Base-by-base conservation (phyloP, 2,113 vertebrate genomes). In the Epinephelus cyanopodus region DNA sequence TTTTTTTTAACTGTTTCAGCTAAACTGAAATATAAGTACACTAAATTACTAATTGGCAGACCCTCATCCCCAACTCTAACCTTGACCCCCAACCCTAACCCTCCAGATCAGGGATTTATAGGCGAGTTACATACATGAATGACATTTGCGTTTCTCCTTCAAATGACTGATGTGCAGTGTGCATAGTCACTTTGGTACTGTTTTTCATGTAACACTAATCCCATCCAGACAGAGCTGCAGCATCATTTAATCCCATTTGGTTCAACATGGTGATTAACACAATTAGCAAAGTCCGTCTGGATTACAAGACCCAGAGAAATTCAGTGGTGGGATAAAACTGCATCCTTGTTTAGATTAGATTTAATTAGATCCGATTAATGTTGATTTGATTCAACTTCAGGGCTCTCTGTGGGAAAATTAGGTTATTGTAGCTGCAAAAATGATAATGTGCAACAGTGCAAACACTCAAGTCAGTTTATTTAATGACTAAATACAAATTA, bases 241-340 rank as follows among this genome's bases (percentile, higher is more conserved):
- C 62, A 21, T 67, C 14, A 50, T 64, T 85, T 76, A 91, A 87
- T 91, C 87, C 84, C 65, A 77, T 83, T 87, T 64, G 47, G 72
- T 82, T 62, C 18, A 29, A 77, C 67, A 45, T 2, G 53, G 57
- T 56, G 75, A 88, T 90, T 86, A 79, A 54, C 65, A 67, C 74
- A 67, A 75, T 87, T 80, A 85, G 67, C 21, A 65, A 56, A 79
- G 71, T 82, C 65, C 50, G n/a, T 79, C 82, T 87, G 85, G 71
- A 79, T 87, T 73, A 81, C 15, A 25, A 75, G 21, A 70, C 7
- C 25, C 25, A 12, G 53, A 42, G 4, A 18, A 27, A 19, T 19
- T 33, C 29, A 27, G 63, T 8, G 13, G 39, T 12, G 21, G 57
- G n/a, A 4, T 14, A n/a, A 19, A 48, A 18, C 7, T 39, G 53